Conservation (phyloP, 2,113 vertebrate species). For the human (Homo sapiens) region GRCh38 chr5:74936001-74936500, state of each 20-base stretch:
- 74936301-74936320: background rate
- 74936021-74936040: background rate
- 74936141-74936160: no score
- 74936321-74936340: background rate
- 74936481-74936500: no score
- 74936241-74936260: background rate
- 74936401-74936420: no score
- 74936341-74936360: background rate
- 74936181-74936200: background rate
- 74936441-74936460: no score
- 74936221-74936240: background rate
- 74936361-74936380: background rate
- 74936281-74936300: background rate
- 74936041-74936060: background rate
- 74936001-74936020: background rate
- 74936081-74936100: background rate
- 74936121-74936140: no score
- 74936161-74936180: background rate
- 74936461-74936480: no score
- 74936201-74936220: background rate
- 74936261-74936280: background rate
- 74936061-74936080: background rate
- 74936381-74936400: no score
- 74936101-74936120: no score
- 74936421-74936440: no score